Evolutionary conservation across 2,797 vertebrate species (phyloP).

Genomic region (Eupleurogrammus muticus): DNA sequence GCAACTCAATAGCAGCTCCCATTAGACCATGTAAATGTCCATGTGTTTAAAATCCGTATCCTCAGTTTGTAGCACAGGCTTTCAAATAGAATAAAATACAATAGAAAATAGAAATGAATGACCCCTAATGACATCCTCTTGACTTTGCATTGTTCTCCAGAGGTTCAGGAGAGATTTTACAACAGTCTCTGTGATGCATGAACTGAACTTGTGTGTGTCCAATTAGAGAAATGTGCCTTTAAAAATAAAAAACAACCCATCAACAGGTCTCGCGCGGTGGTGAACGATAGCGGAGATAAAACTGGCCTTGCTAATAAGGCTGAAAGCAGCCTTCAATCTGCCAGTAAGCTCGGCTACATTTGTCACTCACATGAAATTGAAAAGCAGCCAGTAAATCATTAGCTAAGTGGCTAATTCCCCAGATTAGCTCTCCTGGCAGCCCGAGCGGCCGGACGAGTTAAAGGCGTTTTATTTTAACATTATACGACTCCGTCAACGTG

Average conservation of each 20-base stretch:
- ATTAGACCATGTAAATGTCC: not conserved
- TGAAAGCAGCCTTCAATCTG: slow-evolving; percentile 54
- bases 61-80: not conserved
- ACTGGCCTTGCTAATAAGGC: slow-evolving; percentile 50
- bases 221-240: slow-evolving; percentile 10
- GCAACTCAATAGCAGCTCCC: not conserved
- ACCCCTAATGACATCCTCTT: not conserved
- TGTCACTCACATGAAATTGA: slow-evolving; percentile 61
- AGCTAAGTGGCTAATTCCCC: slow-evolving; percentile 64
- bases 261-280: slow-evolving; percentile 41
- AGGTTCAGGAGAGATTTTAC: not conserved
- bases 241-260: slow-evolving; percentile 8
- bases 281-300: slow-evolving; percentile 47
- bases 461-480: slow-evolving; percentile 73
- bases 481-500: slow-evolving; percentile 65
- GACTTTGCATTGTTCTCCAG: not conserved
- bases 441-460: slow-evolving; percentile 53
- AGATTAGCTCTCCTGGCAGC: slow-evolving; percentile 60
- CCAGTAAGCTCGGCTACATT: slow-evolving; percentile 50
- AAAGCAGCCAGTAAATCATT: slow-evolving; percentile 66
- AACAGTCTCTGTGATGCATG: slow-evolving; percentile 1
- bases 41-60: not conserved
- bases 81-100: too few species aligned
- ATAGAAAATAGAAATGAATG: not conserved
- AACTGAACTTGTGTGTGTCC: slow-evolving; percentile 10